Evolutionary conservation across 2,113 vertebrate genomes (phyloP), one percentile per base, ranked within the genome.

Genomic region (Amphilophus citrinellus): DNA sequence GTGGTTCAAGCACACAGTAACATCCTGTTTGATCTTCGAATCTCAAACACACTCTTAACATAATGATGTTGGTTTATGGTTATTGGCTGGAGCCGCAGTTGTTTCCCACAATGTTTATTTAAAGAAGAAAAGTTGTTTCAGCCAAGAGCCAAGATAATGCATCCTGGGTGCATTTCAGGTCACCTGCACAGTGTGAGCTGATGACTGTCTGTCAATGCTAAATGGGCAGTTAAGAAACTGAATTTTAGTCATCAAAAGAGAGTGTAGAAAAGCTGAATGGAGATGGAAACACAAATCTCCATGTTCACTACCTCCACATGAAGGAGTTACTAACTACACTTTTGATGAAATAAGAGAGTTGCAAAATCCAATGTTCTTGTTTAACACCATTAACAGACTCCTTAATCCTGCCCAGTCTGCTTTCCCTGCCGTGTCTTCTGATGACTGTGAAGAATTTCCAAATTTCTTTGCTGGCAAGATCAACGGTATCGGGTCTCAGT

Each of bases 31-130:
- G 89, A 91, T 94, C 90, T 86, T 32, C 42, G 65, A 59, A 82
- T 94, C 90, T 93, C 86, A 90, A 83, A 89, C 84, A 88, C 86
- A 76, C 88, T 90, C 91, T 93, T 76, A 82, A 88, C 85, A 68
- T 92, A 85, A 89, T 79, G 79, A 82, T 90, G 89, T 87, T 92
- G 91, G 66, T 92, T 94, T 92, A 92, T 89, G 91, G 80, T 89
- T 90, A 88, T 87, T 89, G 92, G 86, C 86, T 83, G 77, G 60
- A 7, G 68, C 63, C 79, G 8, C 76, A 83, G 87, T 89, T 88
- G 79, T 83, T 88, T 89, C 90, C 88, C 85, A 80, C 85, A 77
- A 35, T 90, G 87, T 93, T 93, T 92, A 91, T 90, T 92, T 90
- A 92, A 92, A 84, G 86, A 91, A 83, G 91, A 90, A 84, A 78